A percentile compares a stretch with the other conserved stretches of the same genome.
phyloP scores from a whole-genome alignment of 2,888 invertebrate species.

The Andrena minutula region DNA sequence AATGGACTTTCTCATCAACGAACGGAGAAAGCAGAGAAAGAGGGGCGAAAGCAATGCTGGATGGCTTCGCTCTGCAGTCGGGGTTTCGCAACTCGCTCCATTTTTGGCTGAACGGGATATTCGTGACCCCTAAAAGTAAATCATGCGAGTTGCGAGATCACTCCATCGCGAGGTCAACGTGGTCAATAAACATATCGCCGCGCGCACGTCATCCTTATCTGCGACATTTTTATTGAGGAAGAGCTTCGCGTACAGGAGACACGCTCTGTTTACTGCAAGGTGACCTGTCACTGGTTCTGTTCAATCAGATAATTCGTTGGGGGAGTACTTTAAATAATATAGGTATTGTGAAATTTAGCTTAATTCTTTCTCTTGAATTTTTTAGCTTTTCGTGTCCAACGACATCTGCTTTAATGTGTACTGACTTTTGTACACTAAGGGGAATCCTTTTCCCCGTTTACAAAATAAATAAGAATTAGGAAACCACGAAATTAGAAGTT shows the following conservation, averaged over 20 bases:
- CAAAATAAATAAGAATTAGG: too few species aligned
- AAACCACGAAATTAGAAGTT: too few species aligned
- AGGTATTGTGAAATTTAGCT: too few species aligned
- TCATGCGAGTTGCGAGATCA: slow-evolving; percentile 44
- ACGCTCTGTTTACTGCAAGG: slow-evolving; percentile 43
- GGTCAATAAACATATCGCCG: slow-evolving; percentile 33
- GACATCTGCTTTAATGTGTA: too few species aligned
- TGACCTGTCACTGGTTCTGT: background rate
- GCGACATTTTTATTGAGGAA: slow-evolving; percentile 32
- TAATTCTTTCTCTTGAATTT: too few species aligned
- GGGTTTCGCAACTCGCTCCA: slow-evolving; percentile 24
- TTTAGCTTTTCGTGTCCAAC: too few species aligned
- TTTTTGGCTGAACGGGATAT: slow-evolving; percentile 3
- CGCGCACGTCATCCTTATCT: slow-evolving; percentile 16
- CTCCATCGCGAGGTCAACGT: slow-evolving; percentile 34
- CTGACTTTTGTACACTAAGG: too few species aligned
- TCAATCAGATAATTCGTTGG: slow-evolving; percentile 1
- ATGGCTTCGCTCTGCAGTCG: background rate
- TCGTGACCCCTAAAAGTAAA: slow-evolving; percentile 38
- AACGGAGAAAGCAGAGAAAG: slow-evolving; percentile 62
- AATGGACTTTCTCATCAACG: slow-evolving; percentile 64
- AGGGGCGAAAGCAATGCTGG: slow-evolving; percentile 9
- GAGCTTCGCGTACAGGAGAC: slow-evolving; percentile 21
- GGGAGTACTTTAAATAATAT: background rate
- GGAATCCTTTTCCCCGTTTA: too few species aligned